Base-by-base conservation (phyloP, 2,888 invertebrate species). In the Caenorhabditis sp. region DNA sequence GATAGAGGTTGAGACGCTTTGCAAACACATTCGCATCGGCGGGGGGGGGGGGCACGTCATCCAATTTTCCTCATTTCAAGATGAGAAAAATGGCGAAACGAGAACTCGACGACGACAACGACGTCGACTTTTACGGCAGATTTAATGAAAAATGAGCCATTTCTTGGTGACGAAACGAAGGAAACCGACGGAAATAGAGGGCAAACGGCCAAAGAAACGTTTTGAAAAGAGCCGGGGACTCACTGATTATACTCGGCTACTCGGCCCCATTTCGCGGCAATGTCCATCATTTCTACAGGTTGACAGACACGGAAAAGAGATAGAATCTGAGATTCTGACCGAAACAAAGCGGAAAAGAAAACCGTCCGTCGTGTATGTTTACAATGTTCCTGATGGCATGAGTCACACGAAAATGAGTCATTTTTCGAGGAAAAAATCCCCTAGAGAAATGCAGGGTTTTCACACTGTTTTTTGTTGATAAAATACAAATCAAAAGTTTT, bases 121-220 rank as follows among this genome's bases (percentile, higher is more conserved):
- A 15, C 58, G 64, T 50, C 58, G 51, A 74, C 60, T 74, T 76
- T 76, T 76, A 76, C 53, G 58, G 67, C 67, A 53, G 76, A 76
- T 76, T 76, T 76, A 76, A 76, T 76, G 76, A 76, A 76, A 74
- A 76, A 65, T 53, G 37, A 71, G 40, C 40, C 6, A 40, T 40
- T 15, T 8, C 5, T 40, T 18, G 28, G 28, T 20, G 22, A 24
- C 26, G 35, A 35, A 20, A 26, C 22, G 18, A 32, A 13, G 18
- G 18, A 35, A 24, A 24, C 3, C 50, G 22, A 35, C 8, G 44
- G 3, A 26, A 22, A 22, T 22, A 32, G 4, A 15, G 18, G 32
- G 1, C 5, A 32, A 15, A 0, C 13, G 37, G 11, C n/a, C n/a
- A n/a, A n/a, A n/a, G 5, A 32, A 32, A 32, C 4, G 9, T 9